Base-by-base conservation (phyloP, 2,888 invertebrate genomes). In the Drosophila sordidapex region DNA sequence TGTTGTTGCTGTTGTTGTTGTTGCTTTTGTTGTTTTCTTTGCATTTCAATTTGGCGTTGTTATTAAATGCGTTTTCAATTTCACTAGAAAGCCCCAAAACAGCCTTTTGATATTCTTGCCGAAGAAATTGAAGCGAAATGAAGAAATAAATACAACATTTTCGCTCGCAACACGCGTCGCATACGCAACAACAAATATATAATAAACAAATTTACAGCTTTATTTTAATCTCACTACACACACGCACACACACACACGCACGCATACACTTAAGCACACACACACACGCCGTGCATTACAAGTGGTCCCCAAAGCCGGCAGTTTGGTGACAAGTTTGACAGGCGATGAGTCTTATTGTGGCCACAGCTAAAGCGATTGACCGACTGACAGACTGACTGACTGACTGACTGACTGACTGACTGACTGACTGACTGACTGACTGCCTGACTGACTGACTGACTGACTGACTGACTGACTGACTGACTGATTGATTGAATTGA, bases 1-100 rank as follows among this genome's bases (percentile, higher is more conserved):
- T 29, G 29, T 29, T 29, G 1, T 1, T 29, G 0, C 1, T 18
- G n/a, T 51, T 58, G 43, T 21, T 31, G 7, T 43, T 62, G 25
- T 25, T 61, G 27, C n/a, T 63, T 36, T 36, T 58, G 31, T 35
- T 71, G 49, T 68, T 75, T 61, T 49, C 51, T 70, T 79, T 58
- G 70, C 69, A 65, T 70, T 81, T 81, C 58, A 63, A 59, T 64
- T 75, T 82, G 62, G 64, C 53, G 46, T 43, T 81, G 70, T 72
- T 88, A 74, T 76, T 84, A 87, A 89, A 83, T 84, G 68, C 69
- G 90, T 90, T 87, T 87, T 87, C 87, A 87, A 90, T 87, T 87
- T 87, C 89, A 84, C 73, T 87, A 76, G 89, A 90, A 87, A 90
- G 87, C 89, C 63, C 57, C 49, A 66, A 61, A 53, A 60, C 27